Base-by-base conservation (phyloP, 1,140 invertebrate species). In the Diploscapter pachys region DNA sequence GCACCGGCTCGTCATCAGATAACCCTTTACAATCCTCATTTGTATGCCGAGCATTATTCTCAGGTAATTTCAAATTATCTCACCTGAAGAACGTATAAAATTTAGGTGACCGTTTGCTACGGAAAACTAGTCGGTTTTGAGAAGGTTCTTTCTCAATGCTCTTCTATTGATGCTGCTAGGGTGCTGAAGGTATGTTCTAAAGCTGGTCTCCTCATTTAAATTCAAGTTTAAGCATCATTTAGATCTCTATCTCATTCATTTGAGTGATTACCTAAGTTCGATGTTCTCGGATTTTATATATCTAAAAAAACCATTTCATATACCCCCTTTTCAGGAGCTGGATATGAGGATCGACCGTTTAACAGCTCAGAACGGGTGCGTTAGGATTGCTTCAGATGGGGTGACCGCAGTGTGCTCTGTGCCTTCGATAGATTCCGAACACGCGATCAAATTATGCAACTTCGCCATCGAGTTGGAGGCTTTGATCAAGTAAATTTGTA, bases 41-140 rank as follows among this genome's bases (percentile, higher is more conserved):
- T 84, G 6, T 82, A 83, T 73, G 78, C 80, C 9, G 80, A 86
- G 53, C 72, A 51, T 52, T 72, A 64, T 63, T 64, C 78, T 79
- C 52, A 75, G 72, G 69, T 73, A 13, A 50, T 72, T 11, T 52
- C 50, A 72, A 72, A 53, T 3, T 63, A 71, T 71, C 65, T 71
- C 5, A 48, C 48, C 59, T 72, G 2, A 52, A 71, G 31, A 63
- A 6, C 3, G 2, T 70, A 31, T 2, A 9, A 13, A 72, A 72
- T 82, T 52, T 8, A 63, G 71, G 79, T 82, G 63, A 85, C 85
- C 53, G 81, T 84, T 57, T 59, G 83, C 57, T 84, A 78, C 61
- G 85, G 77, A 6, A 63, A 71, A 50, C 65, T 84, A 4, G 72
- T 81, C 49, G 84, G 85, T 8, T 61, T 84, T 5, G 77, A 85